Percentiles rank a stretch among this genome's conserved stretches.
Evolutionary conservation across 2,888 invertebrate species (phyloP).

Genomic region (Ichneumon xanthorius): DNA sequence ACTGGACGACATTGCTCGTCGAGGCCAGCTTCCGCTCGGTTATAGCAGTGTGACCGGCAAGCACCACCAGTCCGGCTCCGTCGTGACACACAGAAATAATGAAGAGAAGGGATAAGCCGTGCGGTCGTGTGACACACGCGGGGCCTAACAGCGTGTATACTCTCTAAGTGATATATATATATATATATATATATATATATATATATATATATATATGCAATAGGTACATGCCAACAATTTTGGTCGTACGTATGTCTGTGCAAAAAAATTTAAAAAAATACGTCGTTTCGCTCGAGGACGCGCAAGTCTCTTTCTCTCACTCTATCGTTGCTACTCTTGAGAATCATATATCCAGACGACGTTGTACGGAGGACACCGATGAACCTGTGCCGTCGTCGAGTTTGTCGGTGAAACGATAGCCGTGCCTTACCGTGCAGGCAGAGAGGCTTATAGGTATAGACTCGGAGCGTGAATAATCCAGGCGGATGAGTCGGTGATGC

Average conservation of each 20-base stretch:
- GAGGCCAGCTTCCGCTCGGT: constrained; percentile 80
- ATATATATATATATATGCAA: background rate
- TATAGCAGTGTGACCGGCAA: constrained; percentile 68
- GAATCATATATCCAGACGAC: constrained; percentile 26
- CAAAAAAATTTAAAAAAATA: constrained; percentile 7
- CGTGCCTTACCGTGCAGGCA: background rate
- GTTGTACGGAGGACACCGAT: constrained; percentile 22
- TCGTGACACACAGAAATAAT: constrained; percentile 50
- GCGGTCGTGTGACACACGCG: constrained; percentile 33
- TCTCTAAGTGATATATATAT: background rate
- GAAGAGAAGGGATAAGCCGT: constrained; percentile 52
- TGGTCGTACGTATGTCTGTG: constrained; percentile 5
- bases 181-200: background rate
- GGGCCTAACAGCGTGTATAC: constrained; percentile 9
- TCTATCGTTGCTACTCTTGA: background rate
- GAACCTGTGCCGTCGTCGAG: constrained; percentile 37
- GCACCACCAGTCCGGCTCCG: constrained; percentile 52
- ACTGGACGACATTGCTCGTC: constrained; percentile 81
- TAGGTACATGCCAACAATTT: constrained; percentile 1
- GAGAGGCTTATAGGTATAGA: background rate
- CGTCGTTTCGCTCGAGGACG: constrained; percentile 18
- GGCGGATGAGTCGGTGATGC: constrained; percentile 47
- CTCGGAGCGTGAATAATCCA: constrained; percentile 46
- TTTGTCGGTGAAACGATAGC: background rate
- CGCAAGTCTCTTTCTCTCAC: background rate